These are phyloP conservation scores for Ligdia adustata DNA, from an alignment of 2,888 invertebrate genomes.

Conservation along the genomic window DNA sequence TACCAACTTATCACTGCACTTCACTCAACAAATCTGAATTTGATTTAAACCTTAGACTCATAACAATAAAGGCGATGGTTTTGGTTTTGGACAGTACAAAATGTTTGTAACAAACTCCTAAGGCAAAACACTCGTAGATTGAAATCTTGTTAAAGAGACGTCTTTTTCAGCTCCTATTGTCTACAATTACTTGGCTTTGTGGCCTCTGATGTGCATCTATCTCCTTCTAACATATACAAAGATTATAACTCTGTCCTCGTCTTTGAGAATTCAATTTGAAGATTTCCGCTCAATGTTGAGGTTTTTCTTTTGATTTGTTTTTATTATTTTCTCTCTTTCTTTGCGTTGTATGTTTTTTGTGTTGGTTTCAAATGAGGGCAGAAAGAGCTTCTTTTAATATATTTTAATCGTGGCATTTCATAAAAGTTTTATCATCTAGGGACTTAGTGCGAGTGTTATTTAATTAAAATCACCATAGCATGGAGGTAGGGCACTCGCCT, in stretches of 20 bases:
- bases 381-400: neutral
- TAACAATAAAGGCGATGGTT: constrained; percentile 23
- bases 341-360: constrained; percentile 31
- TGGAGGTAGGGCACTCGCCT: too few species aligned
- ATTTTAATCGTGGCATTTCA: too few species aligned
- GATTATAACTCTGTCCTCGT: constrained; percentile 47
- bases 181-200: constrained; percentile 82
- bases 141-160: constrained; percentile 81
- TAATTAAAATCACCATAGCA: too few species aligned
- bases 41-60: constrained; percentile 28
- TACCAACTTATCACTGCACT: constrained; percentile 41
- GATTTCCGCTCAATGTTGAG: constrained; percentile 61
- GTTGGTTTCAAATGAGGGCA: neutral
- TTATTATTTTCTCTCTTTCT: constrained; percentile 23
- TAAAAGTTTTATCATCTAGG: too few species aligned
- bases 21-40: neutral
- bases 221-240: constrained; percentile 45
- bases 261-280: constrained; percentile 70
- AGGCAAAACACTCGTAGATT: constrained; percentile 77
- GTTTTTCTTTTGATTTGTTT: constrained; percentile 54
- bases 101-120: constrained; percentile 54
- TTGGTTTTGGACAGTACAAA: constrained; percentile 10
- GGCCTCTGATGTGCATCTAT: constrained; percentile 50
- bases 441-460: too few species aligned
- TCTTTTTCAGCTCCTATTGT: constrained; percentile 82